Conservation (phyloP, 2,888 invertebrate genomes). For the Synergus gifuensis region DNA sequence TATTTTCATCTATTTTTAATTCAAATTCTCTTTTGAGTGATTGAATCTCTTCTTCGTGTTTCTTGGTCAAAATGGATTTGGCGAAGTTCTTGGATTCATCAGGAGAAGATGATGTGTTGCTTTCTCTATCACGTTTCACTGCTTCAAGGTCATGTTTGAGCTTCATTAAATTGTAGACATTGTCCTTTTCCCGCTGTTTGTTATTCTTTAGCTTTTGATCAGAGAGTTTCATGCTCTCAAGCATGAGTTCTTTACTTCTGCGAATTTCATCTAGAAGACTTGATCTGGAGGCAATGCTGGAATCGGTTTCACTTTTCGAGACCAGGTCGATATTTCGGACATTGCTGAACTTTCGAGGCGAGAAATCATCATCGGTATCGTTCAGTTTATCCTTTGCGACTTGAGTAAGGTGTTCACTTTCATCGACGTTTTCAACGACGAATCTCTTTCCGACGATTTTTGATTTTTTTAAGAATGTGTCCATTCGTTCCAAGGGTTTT, state of each 20-base stretch:
- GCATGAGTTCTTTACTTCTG: constrained; percentile 63
- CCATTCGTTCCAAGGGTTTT: constrained; percentile 33
- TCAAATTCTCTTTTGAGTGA: constrained; percentile 81
- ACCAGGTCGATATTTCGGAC: constrained; percentile 71
- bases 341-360: constrained; percentile 65
- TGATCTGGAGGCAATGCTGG: constrained; percentile 59
- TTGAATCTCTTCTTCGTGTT: constrained; percentile 80
- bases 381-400: constrained; percentile 62
- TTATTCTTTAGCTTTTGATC: constrained; percentile 52
- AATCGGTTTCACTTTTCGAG: constrained; percentile 70
- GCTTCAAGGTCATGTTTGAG: constrained; percentile 59
- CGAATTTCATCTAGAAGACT: constrained; percentile 64
- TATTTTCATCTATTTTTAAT: constrained; percentile 76
- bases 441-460: constrained; percentile 71
- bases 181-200: constrained; percentile 55
- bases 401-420: constrained; percentile 71
- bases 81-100: constrained; percentile 77
- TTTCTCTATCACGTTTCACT: constrained; percentile 57
- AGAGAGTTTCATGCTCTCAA: constrained; percentile 63
- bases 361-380: constrained; percentile 59
- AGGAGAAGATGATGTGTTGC: not conserved
- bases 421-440: constrained; percentile 72
- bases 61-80: constrained; percentile 66
- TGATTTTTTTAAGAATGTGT: constrained; percentile 48
- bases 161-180: constrained; percentile 58